These are phyloP conservation scores for Morone chrysops DNA, from an alignment of 2,113 vertebrate species.

Conservation along the genomic window DNA sequence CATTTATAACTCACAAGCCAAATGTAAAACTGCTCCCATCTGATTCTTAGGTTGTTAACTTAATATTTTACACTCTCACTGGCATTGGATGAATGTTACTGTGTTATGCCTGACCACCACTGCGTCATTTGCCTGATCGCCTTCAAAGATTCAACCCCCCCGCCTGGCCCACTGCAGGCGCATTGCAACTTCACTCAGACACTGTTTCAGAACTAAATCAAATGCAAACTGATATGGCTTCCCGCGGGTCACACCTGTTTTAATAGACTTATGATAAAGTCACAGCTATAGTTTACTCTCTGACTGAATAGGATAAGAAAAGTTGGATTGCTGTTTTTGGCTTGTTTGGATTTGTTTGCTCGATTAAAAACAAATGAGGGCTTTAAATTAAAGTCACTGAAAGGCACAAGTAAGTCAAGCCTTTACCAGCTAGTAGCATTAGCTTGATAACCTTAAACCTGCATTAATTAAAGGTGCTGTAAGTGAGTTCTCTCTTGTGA, in stretches of 20 bases:
- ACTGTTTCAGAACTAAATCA: constrained; percentile 5
- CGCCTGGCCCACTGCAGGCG: constrained; percentile 8
- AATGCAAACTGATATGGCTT: background rate
- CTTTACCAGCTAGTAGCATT: too few species aligned
- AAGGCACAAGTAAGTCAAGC: background rate
- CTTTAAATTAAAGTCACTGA: background rate
- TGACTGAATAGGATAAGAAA: background rate
- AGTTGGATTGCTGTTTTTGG: background rate
- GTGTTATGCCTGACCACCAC: background rate
- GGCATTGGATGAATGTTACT: constrained; percentile 11
- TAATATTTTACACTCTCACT: constrained; percentile 29
- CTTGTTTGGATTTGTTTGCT: background rate
- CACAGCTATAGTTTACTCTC: background rate
- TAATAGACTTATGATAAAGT: background rate
- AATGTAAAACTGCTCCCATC: constrained; percentile 8
- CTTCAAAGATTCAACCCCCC: constrained; percentile 11
- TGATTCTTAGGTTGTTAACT: constrained; percentile 9
- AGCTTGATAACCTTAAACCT: background rate
- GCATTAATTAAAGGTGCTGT: background rate
- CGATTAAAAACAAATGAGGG: background rate
- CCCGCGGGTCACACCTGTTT: constrained; percentile 9
- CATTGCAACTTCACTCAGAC: background rate
- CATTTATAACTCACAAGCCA: constrained; percentile 6
- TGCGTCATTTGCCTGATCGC: background rate
- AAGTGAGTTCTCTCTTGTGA: too few species aligned